phyloP scores from a whole-genome alignment of 2,888 invertebrate species.

The Arge pagana region DNA sequence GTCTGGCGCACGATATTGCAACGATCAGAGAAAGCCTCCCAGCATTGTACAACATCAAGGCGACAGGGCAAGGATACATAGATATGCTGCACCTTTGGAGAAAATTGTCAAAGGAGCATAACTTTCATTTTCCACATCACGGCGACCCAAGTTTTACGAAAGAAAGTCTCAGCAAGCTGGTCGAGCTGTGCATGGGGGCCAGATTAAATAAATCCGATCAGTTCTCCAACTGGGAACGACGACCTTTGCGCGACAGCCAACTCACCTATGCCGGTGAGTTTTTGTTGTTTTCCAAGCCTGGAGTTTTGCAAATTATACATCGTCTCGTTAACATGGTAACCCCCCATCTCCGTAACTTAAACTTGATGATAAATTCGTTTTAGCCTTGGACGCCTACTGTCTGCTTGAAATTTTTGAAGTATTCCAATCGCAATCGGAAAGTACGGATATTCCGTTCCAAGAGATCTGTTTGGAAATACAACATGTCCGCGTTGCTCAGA shows the following conservation, averaged over 20 bases:
- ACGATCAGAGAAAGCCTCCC: constrained; percentile 68
- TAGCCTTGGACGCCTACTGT: constrained; percentile 86
- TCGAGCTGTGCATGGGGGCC: constrained; percentile 75
- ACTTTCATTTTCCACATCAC: constrained; percentile 63
- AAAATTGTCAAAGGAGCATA: constrained; percentile 61
- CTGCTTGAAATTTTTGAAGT: constrained; percentile 78
- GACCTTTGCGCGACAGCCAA: constrained; percentile 79
- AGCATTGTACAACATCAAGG: constrained; percentile 58
- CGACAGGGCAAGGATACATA: constrained; percentile 61
- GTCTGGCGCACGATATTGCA: constrained; percentile 63
- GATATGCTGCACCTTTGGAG: constrained; percentile 67
- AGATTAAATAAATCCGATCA: constrained; percentile 87
- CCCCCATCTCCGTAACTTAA: no score
- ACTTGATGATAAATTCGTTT: no score
- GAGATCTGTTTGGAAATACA: constrained; percentile 66
- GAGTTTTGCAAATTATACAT: no score
- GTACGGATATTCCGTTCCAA: constrained; percentile 65
- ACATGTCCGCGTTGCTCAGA: constrained; percentile 35
- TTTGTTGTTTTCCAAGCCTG: neutral
- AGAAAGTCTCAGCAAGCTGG: constrained; percentile 74
- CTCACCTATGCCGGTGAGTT: constrained; percentile 72
- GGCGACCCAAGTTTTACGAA: constrained; percentile 62
- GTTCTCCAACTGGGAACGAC: constrained; percentile 87
- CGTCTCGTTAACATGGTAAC: no score
- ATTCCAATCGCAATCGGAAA: constrained; percentile 60